Evolutionary conservation across 37 sponge, comb jelly and placozoan species (phyloP), one percentile per base, ranked within the genome.

Genomic region (Aplysina aerophoba): DNA sequence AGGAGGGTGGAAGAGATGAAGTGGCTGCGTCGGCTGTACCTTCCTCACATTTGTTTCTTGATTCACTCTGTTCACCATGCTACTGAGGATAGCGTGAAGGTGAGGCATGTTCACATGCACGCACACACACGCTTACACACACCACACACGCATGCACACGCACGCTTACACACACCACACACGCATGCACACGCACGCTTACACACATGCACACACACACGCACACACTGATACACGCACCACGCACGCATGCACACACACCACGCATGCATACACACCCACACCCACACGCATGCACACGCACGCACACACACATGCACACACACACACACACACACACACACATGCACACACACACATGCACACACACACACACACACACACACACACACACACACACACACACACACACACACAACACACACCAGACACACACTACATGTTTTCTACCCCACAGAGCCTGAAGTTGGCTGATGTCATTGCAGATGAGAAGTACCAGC

Each of bases 41-140:
- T 95, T 25, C 96, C 96, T 31, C 64, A 81, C 50, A 17, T 93
- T 15, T 86, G 87, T 41, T 88, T 90, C 36, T 79, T 95, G 24
- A 79, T 95, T 0, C 94, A 93, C 73, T 80, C 82, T 27, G 91
- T 93, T 15, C 81, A 93, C 35, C 89, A 95, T 44, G 83, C 89
- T 30, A 86, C 94, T 3, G 65, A 80, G 33, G 84, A 86, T 24
- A 88, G 81, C 84, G 63, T 30, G 31, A 79, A 90, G 85, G 96
- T 92, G n/a, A n/a, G n/a, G n/a, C n/a, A 28, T 56, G 20, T 31
- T 25, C 35, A 80, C 73, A 30, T 37, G 21, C 34, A 25, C 73
- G 5, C n/a, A 20, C n/a, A 33, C 20, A 71, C 73, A 36, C 20
- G 34, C 28, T 5, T 12, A 34, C 20, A 36, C 33, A 30, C 20